These are phyloP conservation scores for Cebus imitator DNA, from an alignment of 2,113 vertebrate species.

Conservation along the genomic window DNA sequence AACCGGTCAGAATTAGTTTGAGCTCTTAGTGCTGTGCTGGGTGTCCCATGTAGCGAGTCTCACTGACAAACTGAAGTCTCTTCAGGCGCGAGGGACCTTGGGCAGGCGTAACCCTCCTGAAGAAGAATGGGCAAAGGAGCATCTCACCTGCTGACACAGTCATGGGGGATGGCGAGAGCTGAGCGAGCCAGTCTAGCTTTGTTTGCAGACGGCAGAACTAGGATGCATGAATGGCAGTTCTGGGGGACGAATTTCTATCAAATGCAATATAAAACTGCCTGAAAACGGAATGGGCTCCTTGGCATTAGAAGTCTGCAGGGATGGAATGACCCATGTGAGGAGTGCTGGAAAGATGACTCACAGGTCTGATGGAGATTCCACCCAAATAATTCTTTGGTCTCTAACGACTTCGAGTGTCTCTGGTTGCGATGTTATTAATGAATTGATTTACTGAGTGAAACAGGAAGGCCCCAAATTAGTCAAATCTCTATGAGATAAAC, in stretches of 20 bases:
- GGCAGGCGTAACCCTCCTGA: neutral
- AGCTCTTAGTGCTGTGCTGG: neutral
- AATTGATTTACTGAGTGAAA: neutral
- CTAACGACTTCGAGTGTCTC: neutral
- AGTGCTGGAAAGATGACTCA: neutral
- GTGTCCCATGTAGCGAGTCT: neutral
- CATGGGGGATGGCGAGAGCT: neutral
- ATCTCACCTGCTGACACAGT: neutral
- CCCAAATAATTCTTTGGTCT: neutral
- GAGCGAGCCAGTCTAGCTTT: neutral
- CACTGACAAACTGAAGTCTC: neutral
- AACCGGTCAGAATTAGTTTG: neutral
- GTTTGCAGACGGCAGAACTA: neutral
- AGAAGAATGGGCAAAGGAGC: neutral
- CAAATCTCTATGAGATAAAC: neutral
- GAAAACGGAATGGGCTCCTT: neutral
- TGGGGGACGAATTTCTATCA: neutral
- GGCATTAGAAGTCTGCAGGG: neutral
- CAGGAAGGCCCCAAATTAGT: slow-evolving; percentile 7
- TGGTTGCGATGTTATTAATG: neutral
- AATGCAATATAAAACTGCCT: neutral
- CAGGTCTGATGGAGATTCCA: neutral
- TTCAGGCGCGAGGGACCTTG: neutral
- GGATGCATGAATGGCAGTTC: neutral
- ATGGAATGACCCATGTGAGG: neutral